These are phyloP conservation scores for Hystrix cristata DNA, from an alignment of 2,113 vertebrate genomes.

Conservation along the genomic window DNA sequence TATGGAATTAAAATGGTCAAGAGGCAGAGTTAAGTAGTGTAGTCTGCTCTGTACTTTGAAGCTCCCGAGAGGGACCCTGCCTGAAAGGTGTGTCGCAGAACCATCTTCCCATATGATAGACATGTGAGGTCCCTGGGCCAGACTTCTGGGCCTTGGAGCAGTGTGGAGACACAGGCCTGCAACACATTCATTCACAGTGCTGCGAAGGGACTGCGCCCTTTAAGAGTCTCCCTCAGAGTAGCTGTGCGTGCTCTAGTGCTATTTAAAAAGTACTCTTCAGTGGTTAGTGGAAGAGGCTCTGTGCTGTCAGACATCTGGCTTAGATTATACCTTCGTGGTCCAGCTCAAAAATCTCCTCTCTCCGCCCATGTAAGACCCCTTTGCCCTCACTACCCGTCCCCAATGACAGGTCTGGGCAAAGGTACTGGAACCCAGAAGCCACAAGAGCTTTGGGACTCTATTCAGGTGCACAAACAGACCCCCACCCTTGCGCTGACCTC, in stretches of 20 bases:
- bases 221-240: conserved; percentile 50
- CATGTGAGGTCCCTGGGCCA: not conserved
- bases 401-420: not conserved
- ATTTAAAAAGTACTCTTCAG: conserved; percentile 22
- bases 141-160: fast-evolving
- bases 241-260: not conserved
- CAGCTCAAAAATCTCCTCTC: not conserved
- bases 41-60: conserved; percentile 52
- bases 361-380: not conserved
- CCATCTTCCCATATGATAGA: not conserved
- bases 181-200: fast-evolving
- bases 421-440: conserved; percentile 60
- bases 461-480: conserved; percentile 80
- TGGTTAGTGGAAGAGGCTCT: not conserved
- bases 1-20: conserved; percentile 70
- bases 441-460: conserved; percentile 46
- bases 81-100: conserved; percentile 65
- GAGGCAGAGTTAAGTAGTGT: conserved; percentile 64
- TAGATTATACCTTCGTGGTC: not conserved
- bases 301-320: not conserved
- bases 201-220: conserved; percentile 44
- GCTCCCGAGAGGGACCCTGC: conserved; percentile 40
- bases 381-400: not conserved
- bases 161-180: fast-evolving
- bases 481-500: not conserved